Evolutionary conservation across 2,113 vertebrate genomes (phyloP).

Genomic region (Anas platyrhynchos): DNA sequence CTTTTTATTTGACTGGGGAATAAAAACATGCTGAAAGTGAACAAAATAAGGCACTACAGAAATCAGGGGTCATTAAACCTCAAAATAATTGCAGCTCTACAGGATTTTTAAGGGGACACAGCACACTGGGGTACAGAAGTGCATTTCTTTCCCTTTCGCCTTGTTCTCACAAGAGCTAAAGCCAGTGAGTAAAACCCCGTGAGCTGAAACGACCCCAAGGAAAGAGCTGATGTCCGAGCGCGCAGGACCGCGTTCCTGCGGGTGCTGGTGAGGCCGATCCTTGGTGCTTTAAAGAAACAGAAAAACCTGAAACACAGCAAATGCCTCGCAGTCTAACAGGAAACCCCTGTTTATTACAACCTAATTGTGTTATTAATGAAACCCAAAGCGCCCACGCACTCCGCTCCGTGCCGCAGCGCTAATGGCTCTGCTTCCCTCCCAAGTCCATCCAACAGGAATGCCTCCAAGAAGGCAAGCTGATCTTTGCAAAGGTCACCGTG

Average conservation of each 20-base stretch:
- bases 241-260: fast-evolving
- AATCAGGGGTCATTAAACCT: constrained; percentile 55
- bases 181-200: background rate
- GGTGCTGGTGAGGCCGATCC: background rate
- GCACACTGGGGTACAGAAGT: background rate
- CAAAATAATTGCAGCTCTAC: constrained; percentile 19
- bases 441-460: background rate
- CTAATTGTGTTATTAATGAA: background rate
- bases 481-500: constrained; percentile 53
- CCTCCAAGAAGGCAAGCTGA: constrained; percentile 14
- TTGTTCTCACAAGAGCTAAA: background rate
- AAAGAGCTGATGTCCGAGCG: background rate
- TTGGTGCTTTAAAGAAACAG: background rate
- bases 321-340: background rate
- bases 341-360: background rate
- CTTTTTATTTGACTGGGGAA: constrained; percentile 50
- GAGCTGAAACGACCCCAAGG: background rate
- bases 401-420: background rate
- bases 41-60: constrained; percentile 46
- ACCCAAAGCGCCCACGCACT: background rate
- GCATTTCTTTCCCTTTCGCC: background rate
- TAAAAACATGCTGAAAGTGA: constrained; percentile 63
- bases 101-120: constrained; percentile 4
- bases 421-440: background rate
- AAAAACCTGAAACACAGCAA: background rate